phyloP scores from a whole-genome alignment of 2,113 vertebrate genomes.

The Rhombomys opimus region DNA sequence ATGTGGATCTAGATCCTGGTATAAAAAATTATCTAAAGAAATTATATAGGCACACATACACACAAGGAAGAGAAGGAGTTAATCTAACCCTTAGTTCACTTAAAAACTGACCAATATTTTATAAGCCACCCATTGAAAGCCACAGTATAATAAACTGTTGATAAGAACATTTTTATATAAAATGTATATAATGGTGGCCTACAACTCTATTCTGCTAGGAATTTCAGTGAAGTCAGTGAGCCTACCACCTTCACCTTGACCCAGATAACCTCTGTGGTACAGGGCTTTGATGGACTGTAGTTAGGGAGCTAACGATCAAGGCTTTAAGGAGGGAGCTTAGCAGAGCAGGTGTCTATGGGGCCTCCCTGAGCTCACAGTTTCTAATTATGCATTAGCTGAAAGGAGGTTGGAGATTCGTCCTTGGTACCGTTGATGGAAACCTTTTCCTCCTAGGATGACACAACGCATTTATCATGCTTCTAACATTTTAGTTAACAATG shows the following conservation, averaged over 20 bases:
- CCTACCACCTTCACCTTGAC: conserved; percentile 18
- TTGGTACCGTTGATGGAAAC: neutral
- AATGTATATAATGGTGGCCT: neutral
- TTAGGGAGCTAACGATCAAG: conserved; percentile 72
- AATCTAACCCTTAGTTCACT: neutral
- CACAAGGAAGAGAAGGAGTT: neutral
- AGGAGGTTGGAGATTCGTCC: conserved; percentile 43
- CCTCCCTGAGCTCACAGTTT: conserved; percentile 40
- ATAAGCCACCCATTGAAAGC: conserved; percentile 9
- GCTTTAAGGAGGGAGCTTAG: conserved; percentile 73
- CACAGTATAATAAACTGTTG: neutral
- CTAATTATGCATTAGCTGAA: conserved; percentile 71
- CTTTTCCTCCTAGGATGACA: conserved; percentile 46
- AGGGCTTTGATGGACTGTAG: conserved; percentile 72
- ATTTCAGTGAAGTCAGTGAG: conserved; percentile 43
- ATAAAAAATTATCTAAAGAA: neutral
- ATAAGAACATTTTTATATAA: neutral
- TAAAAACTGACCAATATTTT: neutral
- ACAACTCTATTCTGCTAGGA: neutral
- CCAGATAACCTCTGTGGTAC: conserved; percentile 60
- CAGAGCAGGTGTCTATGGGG: conserved; percentile 63
- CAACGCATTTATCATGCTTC: conserved; percentile 34
- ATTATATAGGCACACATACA: neutral
- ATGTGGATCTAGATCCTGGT: neutral
- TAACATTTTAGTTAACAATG: conserved; percentile 43